Evolutionary conservation across 2,888 invertebrate species (phyloP).

Genomic region (Xylota sylvarum): DNA sequence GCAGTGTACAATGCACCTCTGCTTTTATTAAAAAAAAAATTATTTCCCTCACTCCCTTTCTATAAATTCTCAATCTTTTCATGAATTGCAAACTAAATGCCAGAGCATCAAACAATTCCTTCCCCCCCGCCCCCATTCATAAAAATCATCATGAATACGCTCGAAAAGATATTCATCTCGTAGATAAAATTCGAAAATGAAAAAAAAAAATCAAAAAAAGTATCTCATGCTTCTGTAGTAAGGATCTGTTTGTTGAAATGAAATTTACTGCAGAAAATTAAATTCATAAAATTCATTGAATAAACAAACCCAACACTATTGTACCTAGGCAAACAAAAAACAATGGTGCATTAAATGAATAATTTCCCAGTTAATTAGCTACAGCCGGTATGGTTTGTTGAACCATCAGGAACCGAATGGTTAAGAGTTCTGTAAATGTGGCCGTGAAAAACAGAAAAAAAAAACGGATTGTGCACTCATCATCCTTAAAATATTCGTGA

Average conservation of each 20-base stretch:
- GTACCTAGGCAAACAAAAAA: neutral
- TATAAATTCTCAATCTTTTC: neutral
- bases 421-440: neutral
- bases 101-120: neutral
- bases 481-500: neutral
- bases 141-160: neutral
- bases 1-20: neutral
- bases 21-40: neutral
- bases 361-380: constrained; percentile 16
- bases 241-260: neutral
- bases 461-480: neutral
- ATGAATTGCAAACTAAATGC: neutral
- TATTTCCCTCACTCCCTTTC: neutral
- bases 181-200: neutral
- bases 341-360: neutral
- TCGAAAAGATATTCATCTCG: neutral
- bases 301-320: neutral
- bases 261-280: constrained; percentile 2
- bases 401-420: neutral
- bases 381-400: constrained; percentile 16
- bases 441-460: neutral
- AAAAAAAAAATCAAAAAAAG: neutral
- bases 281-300: neutral
- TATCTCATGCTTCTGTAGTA: too few species aligned
- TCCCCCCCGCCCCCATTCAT: neutral